Conservation (phyloP, 1,140 invertebrate species). For the Drosophila cardini region DNA sequence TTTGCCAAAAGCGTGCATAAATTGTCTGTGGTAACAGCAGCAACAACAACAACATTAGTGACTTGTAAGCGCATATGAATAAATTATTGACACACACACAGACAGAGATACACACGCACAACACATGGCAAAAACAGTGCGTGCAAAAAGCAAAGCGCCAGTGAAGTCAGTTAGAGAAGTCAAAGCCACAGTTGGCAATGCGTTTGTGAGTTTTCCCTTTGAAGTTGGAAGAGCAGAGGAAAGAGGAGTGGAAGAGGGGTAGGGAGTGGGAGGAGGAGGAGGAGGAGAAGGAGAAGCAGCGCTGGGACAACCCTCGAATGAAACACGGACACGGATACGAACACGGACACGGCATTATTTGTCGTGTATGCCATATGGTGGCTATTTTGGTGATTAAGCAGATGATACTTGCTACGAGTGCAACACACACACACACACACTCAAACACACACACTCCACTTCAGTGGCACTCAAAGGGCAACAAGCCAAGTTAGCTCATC, state of each 20-base stretch:
- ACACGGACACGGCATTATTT: conserved; percentile 35
- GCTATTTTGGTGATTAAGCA: conserved; percentile 84
- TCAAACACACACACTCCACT: conserved; percentile 23
- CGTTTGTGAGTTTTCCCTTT: conserved; percentile 34
- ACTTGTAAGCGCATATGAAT: conserved; percentile 83
- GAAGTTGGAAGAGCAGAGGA: conserved; percentile 6
- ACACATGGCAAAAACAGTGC: conserved; percentile 50
- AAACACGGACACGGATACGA: neutral
- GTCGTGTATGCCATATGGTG: conserved; percentile 75
- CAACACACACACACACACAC: conserved; percentile 21
- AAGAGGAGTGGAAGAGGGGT: neutral
- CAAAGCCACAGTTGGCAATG: conserved; percentile 40
- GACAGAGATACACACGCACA: conserved; percentile 34
- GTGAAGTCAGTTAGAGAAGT: conserved; percentile 22
- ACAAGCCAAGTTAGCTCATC: conserved; percentile 61
- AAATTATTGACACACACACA: conserved; percentile 74
- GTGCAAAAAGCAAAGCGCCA: conserved; percentile 73
- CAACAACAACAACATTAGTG: conserved; percentile 69
- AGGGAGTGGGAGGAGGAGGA: neutral
- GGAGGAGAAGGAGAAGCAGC: neutral
- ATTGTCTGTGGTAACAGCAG: conserved; percentile 77
- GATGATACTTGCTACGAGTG: conserved; percentile 67
- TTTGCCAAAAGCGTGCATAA: conserved; percentile 80
- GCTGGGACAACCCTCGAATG: conserved; percentile 33
- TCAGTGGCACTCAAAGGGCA: conserved; percentile 49